phyloP scores from a whole-genome alignment of 1,140 invertebrate genomes.

The Liolophura sinensis region DNA sequence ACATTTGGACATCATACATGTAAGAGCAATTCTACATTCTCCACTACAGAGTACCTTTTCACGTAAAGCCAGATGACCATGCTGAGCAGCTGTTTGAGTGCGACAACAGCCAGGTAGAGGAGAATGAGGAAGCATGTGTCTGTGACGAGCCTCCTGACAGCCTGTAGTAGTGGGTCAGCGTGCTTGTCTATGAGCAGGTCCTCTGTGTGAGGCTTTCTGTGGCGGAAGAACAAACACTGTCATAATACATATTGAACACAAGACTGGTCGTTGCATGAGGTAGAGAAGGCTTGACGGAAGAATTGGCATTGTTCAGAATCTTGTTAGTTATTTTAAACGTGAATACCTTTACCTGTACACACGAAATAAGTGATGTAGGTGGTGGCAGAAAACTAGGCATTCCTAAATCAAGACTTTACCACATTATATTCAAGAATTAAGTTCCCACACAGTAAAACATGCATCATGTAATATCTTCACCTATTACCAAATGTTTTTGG shows the following conservation, averaged over 20 bases:
- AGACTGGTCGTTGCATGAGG: not conserved
- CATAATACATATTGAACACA: not conserved
- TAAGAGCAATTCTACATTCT: not conserved
- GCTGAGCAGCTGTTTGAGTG: slow-evolving; percentile 37
- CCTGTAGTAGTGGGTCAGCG: slow-evolving; percentile 29
- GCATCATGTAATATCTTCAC: too few species aligned
- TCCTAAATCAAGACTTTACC: too few species aligned
- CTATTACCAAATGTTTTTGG: too few species aligned
- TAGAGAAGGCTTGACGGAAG: too few species aligned
- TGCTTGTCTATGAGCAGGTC: slow-evolving; percentile 22
- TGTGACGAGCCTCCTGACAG: slow-evolving; percentile 32
- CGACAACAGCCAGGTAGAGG: slow-evolving; percentile 34
- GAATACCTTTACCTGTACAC: too few species aligned
- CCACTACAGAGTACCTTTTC: slow-evolving; percentile 28
- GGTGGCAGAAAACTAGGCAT: too few species aligned
- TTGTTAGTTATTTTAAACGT: too few species aligned
- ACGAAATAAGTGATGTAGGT: too few species aligned
- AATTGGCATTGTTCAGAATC: too few species aligned
- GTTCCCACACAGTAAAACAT: too few species aligned
- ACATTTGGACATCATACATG: not conserved
- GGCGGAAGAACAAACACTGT: not conserved
- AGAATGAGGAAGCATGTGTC: slow-evolving; percentile 36
- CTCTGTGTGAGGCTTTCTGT: slow-evolving; percentile 12
- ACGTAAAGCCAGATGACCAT: slow-evolving; percentile 42
- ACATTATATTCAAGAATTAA: too few species aligned